Evolutionary conservation across 2,797 vertebrate genomes (phyloP), one percentile per base, ranked within the genome.

Genomic region (Lycodopsis pacificus): DNA sequence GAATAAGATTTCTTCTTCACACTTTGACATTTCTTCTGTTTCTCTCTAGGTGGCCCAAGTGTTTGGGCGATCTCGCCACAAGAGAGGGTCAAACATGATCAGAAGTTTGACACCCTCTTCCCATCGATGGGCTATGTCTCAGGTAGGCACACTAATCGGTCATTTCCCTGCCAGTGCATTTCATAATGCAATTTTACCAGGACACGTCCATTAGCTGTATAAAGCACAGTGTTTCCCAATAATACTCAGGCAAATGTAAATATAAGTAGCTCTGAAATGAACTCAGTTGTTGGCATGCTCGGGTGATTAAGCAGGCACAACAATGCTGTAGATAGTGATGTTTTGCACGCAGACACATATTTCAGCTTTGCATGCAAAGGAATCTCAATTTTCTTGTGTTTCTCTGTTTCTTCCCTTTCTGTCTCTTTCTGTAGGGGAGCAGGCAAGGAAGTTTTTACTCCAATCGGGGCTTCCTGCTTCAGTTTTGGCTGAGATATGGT

Each of bases 1-100:
- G 5, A 74, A n/a, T 5, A 25, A 36, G 0, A n/a, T 42, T 3
- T 63, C 0, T 30, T 68, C 27, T 51, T 69, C 7, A 42, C n/a
- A 42, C 17, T 40, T 17, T 54, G 17, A 67, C 19, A 59, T 32
- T 70, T 80, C 25, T 30, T 63, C 2, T 57, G 38, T 83, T 70
- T 25, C 59, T 57, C 84, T 92, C 68, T 51, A 99, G 98, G 97
- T 90, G 96, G 96, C 54, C 90, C 85, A 76, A 96, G 94, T 90
- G 87, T 97, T 76, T 99, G 98, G 98, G 97, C 97, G 20, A 96
- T 99, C 92, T 96, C 96, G 71, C 96, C 96, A 2, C 98, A 99
- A 82, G 98, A 99, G 91, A 95, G 98, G 77, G 85, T 77, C 81
- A 99, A 99, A 90, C 97, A 99, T 85, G 97, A 99, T 89, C 97